Base-by-base conservation (phyloP, 1,140 invertebrate species). In the Maconellicoccus hirsutus region DNA sequence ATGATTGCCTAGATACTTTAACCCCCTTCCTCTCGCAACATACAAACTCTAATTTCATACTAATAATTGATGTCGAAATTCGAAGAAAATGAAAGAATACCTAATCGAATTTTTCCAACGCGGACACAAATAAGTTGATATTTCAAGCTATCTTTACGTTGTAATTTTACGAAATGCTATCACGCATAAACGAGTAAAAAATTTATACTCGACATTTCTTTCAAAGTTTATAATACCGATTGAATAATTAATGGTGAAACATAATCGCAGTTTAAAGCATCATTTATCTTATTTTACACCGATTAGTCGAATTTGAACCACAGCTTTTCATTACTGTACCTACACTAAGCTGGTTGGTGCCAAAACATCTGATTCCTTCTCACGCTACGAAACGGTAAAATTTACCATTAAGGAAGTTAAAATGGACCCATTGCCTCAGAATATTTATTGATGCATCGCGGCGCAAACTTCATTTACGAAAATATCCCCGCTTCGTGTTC, bases 241-340 rank as follows among this genome's bases (percentile, higher is more conserved):
- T 52, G 42, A 52, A 52, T 52, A 52, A 52, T 52, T 52, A 52
- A 52, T 52, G 42, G 42, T 52, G n/a, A 16, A 19, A 52, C n/a
- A 16, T 52, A 52, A 52, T 52, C 42, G 16, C 42, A 52, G 42
- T 52, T 52, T 52, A 52, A 52, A 52, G 42, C 42, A 52, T 52
- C 42, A 52, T 52, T 52, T 52, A 52, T 52, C 16, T 52, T 52
- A 52, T 52, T 52, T 52, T 52, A 52, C n/a, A 52, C 42, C 42
- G 42, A 52, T 52, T 52, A 52, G 42, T 52, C 6, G 42, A 52
- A 52, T 52, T 52, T 19, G 12, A 52, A 19, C 42, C n/a, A 52
- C 2, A 52, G 42, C 42, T 52, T 52, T 52, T 52, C 42, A 52
- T 52, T 52, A 52, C n/a, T 8, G 29, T 33, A 33, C n/a, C 42